Evolutionary conservation across 2,888 invertebrate species (phyloP).

Genomic region (Platycnemis pennipes): DNA sequence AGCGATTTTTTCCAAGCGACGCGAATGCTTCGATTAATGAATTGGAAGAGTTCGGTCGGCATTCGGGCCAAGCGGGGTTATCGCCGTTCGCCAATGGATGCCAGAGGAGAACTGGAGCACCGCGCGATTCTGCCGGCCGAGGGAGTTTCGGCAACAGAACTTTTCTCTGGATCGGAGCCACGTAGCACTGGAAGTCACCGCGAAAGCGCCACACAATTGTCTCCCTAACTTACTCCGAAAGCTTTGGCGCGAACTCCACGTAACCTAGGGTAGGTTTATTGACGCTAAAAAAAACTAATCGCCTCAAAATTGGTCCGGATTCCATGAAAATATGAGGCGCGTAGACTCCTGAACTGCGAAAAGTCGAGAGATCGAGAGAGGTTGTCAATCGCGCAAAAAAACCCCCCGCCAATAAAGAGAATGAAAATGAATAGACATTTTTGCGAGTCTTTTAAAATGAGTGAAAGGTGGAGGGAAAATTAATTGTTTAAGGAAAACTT

Average conservation of each 20-base stretch:
- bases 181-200: background rate
- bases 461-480: too few relatives aligned
- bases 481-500: too few relatives aligned
- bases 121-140: background rate
- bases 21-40: background rate
- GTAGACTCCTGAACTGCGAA: background rate
- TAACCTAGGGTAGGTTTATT: background rate
- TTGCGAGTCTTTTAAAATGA: too few relatives aligned
- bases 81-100: background rate
- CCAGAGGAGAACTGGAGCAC: background rate
- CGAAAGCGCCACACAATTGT: background rate
- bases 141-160: background rate
- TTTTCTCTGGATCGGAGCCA: background rate
- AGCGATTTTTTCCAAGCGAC: background rate
- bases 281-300: background rate
- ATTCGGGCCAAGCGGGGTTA: background rate
- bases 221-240: background rate
- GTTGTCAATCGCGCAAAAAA: too few relatives aligned
- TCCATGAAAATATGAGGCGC: background rate
- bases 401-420: too few relatives aligned
- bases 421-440: too few relatives aligned
- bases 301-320: background rate
- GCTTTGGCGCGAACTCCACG: background rate
- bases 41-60: background rate
- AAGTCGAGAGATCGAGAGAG: background rate